Evolutionary conservation across 2,797 vertebrate genomes (phyloP), one percentile per base, ranked within the genome.

Genomic region (Myripristis jacobus): DNA sequence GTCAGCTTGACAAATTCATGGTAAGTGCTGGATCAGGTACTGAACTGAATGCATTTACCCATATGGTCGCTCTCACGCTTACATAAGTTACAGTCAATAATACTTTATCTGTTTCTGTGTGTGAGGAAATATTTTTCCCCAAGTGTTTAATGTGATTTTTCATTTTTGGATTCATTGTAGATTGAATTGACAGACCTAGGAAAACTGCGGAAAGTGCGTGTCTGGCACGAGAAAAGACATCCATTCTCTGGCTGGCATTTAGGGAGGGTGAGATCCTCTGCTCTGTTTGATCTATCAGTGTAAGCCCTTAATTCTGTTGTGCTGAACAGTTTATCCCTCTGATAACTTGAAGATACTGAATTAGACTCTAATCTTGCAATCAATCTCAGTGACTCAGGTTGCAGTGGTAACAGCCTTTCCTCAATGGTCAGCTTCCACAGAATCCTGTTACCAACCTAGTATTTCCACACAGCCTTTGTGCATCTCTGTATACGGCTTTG

Each of bases 221-320:
- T 96, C 79, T 99, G 98, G 98, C 97, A 99, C 0, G 95, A 99
- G 83, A 98, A 95, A 82, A 94, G 95, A 85, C 90, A 89, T 83
- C 96, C 97, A 1, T 98, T 98, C 75, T 88, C 96, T 74, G 97
- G 98, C 24, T 98, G 98, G 98, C 98, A 99, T 91, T 94, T 99
- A 84, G 94, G 94, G 38, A 97, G 93, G 95, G 98, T 99, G 79
- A 94, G 95, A 70, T 48, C 7, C 18, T 7, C 56, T 66, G 25
- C 21, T 79, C 44, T 53, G 22, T 57, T 60, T 72, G 38, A 71
- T 70, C 48, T 82, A 59, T 82, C 67, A 64, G 3, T 58, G 25
- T 50, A 16, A 75, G 54, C 54, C 56, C 16, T 68, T 66, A 24
- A 60, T 4, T 41, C 29, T 58, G 16, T 58, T 55, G 54, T 61